Base-by-base conservation (phyloP, 2,797 vertebrate genomes). In the Sparidentex hasta region DNA sequence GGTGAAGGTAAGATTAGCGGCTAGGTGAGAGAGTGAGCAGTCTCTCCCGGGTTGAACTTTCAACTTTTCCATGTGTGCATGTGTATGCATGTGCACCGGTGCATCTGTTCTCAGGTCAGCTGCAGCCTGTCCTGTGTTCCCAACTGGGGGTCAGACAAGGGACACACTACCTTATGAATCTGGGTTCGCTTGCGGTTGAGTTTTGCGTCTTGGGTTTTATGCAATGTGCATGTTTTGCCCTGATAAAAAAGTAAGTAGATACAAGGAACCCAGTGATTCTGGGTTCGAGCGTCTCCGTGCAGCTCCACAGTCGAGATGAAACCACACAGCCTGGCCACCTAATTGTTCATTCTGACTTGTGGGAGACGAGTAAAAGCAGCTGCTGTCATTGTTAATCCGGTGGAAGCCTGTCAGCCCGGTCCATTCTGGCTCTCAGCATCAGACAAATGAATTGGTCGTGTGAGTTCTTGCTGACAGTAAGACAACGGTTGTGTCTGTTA, bases 351-450 rank as follows among this genome's bases (percentile, higher is more conserved):
- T 84, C 73, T 21, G 62, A 84, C 78, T 81, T 25, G 66, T 75
- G 76, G 71, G 79, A 76, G 79, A 65, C 46, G 80, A 87, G 74
- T 78, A 81, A 84, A 75, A 87, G 78, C 41, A 51, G 66, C 82
- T 78, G 85, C 74, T 85, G 88, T 88, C 78, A 75, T 65, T 73
- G 83, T 79, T 89, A 87, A 90, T 87, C 81, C 77, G 50, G 75
- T 76, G 63, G 84, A 85, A 80, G 85, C 65, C 82, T 80, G 80
- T 85, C 79, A 73, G 64, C 69, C 27, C 43, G 33, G 70, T 76
- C 78, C 77, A 77, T 86, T 87, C 79, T 62, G 73, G 64, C 78
- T 84, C 71, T 80, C 78, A 77, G 50, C 74, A 77, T 80, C 73
- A 84, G 83, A 82, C 52, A 73, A 81, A 76, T 62, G 71, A 88